A percentile compares a stretch with the other conserved stretches of the same genome.
These are phyloP conservation scores for Agrochola lychnidis DNA, from an alignment of 2,888 invertebrate species.

Conservation along the genomic window DNA sequence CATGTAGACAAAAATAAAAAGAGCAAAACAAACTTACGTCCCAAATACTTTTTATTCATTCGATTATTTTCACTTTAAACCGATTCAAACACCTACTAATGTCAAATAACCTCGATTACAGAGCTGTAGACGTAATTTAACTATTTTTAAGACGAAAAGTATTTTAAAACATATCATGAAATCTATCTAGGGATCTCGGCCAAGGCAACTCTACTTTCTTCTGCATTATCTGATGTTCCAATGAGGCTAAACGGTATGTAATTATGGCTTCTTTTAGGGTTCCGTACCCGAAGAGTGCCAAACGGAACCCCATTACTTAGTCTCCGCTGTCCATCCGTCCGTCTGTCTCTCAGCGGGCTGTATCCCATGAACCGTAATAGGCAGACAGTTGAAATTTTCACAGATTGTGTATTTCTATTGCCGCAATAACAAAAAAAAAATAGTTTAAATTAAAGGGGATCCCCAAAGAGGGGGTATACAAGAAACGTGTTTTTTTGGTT, in stretches of 20 bases:
- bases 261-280: conserved; percentile 13
- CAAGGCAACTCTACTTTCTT: conserved; percentile 64
- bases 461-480: no score
- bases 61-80: conserved; percentile 30
- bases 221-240: conserved; percentile 46
- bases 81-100: conserved; percentile 19
- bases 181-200: conserved; percentile 63
- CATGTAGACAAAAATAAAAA: neutral
- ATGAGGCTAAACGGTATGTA: conserved; percentile 38
- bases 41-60: conserved; percentile 1
- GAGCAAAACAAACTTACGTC: conserved; percentile 1
- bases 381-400: no score
- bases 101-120: conserved; percentile 46
- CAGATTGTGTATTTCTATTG: no score
- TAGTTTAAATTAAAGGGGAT: no score
- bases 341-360: no score
- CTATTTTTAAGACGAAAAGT: conserved; percentile 54
- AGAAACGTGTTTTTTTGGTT: no score
- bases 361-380: no score
- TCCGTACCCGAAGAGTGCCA: no score
- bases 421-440: no score
- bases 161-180: conserved; percentile 56
- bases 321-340: no score
- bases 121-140: conserved; percentile 39
- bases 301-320: no score